phyloP scores from a whole-genome alignment of 2,113 vertebrate genomes.

The Daboia siamensis region DNA sequence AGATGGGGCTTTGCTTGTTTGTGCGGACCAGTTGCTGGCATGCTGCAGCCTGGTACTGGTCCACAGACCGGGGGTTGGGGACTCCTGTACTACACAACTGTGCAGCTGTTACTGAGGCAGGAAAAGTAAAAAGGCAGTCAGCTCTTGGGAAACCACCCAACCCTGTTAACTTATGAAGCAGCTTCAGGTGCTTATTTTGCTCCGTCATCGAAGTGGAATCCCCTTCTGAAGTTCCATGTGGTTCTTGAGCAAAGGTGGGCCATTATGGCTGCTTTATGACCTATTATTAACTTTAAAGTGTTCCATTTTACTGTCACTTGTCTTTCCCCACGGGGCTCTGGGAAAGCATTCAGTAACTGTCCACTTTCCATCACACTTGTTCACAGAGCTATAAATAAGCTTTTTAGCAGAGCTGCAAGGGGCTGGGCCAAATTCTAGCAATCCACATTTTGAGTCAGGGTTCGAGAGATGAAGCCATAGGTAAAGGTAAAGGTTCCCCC shows the following conservation, averaged over 20 bases:
- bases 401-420: neutral
- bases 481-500: no score
- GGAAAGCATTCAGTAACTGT: neutral
- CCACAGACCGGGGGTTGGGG: no score
- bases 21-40: no score
- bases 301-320: neutral
- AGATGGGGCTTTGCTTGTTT: no score
- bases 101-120: neutral
- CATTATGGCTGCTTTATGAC: neutral
- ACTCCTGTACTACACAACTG: neutral
- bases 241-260: neutral
- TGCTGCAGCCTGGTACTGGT: no score
- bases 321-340: neutral
- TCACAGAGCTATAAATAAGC: neutral
- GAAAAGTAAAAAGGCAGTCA: neutral
- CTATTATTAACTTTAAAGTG: neutral
- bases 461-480: neutral
- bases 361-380: neutral
- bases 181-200: neutral
- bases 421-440: neutral
- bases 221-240: neutral
- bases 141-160: neutral
- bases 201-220: neutral
- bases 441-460: neutral
- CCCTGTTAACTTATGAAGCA: neutral